Evolutionary conservation across 2,797 vertebrate species (phyloP).

Genomic region (Fringilla coelebs): DNA sequence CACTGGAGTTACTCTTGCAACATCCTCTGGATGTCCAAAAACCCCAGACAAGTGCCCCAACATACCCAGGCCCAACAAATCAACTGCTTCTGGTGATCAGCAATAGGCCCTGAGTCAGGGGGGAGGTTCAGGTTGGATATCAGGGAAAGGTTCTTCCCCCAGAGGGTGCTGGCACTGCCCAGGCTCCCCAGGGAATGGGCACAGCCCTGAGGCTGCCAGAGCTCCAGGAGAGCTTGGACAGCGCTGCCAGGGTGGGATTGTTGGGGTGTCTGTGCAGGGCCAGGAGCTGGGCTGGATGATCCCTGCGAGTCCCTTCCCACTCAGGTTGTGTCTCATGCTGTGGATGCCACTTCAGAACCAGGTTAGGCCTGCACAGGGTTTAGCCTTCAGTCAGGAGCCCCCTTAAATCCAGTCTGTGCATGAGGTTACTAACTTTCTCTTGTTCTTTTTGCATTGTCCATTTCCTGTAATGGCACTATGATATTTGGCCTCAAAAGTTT

Average conservation of each 20-base stretch:
- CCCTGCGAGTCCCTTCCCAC: rapidly evolving
- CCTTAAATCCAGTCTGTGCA: background rate
- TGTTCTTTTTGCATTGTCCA: background rate
- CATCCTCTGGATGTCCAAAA: background rate
- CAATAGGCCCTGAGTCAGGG: rapidly evolving
- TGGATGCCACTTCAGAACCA: background rate
- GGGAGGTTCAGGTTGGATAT: rapidly evolving
- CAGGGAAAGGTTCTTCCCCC: background rate
- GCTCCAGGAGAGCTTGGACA: rapidly evolving
- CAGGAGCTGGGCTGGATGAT: rapidly evolving
- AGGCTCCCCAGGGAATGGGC: background rate
- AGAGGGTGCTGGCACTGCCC: background rate
- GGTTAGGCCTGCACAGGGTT: background rate
- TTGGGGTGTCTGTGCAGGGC: background rate
- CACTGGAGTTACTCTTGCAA: background rate
- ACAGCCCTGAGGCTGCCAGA: background rate
- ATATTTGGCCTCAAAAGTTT: background rate
- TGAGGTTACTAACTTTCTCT: background rate
- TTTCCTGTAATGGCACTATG: background rate
- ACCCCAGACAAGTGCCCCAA: background rate
- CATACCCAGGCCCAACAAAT: background rate
- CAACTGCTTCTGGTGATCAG: background rate
- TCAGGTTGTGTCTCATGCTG: background rate
- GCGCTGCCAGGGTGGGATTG: rapidly evolving
- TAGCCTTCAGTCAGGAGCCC: background rate